phyloP scores from a whole-genome alignment of 2,888 invertebrate genomes.

The Drosophila vallismaia region DNA sequence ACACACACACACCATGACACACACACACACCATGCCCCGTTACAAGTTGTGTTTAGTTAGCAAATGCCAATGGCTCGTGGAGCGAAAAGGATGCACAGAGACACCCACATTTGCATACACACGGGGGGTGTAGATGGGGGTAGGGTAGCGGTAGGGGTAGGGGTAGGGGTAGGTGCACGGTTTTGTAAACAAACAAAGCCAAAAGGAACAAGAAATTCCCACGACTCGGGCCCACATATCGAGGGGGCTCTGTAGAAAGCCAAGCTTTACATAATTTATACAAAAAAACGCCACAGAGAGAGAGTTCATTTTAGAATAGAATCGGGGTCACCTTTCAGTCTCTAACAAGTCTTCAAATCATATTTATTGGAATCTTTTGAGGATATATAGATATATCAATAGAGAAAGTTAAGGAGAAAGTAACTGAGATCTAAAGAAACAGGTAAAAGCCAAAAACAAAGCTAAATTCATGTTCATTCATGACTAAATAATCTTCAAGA shows the following conservation, averaged over 20 bases:
- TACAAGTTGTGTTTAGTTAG: slow-evolving; percentile 63
- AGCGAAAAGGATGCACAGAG: slow-evolving; percentile 11
- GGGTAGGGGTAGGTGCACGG: slow-evolving; percentile 34
- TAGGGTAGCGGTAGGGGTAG: slow-evolving; percentile 3
- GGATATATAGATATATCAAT: neutral
- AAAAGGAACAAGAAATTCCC: slow-evolving; percentile 30
- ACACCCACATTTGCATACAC: neutral
- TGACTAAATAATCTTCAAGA: too few relatives aligned
- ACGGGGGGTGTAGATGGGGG: neutral
- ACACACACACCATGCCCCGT: neutral
- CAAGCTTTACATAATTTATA: slow-evolving; percentile 31
- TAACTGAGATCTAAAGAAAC: too few relatives aligned
- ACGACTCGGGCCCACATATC: slow-evolving; percentile 24
- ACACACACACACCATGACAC: neutral
- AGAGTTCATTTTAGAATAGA: slow-evolving; percentile 17
- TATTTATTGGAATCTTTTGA: neutral
- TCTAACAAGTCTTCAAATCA: neutral
- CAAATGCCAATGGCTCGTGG: slow-evolving; percentile 64
- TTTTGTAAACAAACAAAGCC: slow-evolving; percentile 68
- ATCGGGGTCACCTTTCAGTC: neutral
- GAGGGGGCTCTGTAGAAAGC: slow-evolving; percentile 24
- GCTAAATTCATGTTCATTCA: too few relatives aligned
- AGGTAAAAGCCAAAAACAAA: too few relatives aligned
- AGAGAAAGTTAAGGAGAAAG: too few relatives aligned
- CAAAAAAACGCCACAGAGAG: slow-evolving; percentile 8